Base-by-base conservation (phyloP, 2,113 vertebrate species). In the Collichthys lucidus region DNA sequence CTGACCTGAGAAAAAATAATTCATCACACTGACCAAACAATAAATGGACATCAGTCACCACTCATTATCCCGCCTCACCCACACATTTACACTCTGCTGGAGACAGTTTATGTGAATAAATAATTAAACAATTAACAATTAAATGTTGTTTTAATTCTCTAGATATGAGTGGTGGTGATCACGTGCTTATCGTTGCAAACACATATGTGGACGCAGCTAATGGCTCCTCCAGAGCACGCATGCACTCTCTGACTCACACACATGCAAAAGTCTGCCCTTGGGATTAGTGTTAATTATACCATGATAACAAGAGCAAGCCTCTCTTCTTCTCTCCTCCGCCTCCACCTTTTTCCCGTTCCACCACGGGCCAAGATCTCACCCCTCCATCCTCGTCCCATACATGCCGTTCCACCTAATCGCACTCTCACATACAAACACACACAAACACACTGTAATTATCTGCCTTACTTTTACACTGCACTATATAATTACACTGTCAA, bases 401-500 rank as follows among this genome's bases (percentile, higher is more conserved):
- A 11, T 57, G 77, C 22, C 40, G 11, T 60, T 80, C 62, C 68
- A 52, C 66, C 60, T 74, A 56, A 82, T 85, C 73, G 64, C 44
- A 20, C 35, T 65, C 35, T 62, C 11, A 0, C 84, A 20, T 6
- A 20, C 50, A 52, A 6, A 52, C 50, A 50, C 40, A 59, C 67
- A 68, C 40, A 66, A 52, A 56, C 53, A 35, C 55, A 50, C 52
- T 57, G 59, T 82, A 89, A 92, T 92, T 86, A 89, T 79, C 76
- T 61, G 78, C 75, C 77, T 68, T 76, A 82, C 62, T 84, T 84
- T 91, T 87, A 81, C 74, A 65, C 79, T 4, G 16, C 61, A 9
- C 76, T 53, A 29, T 60, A 85, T 88, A 87, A 90, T 91, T 86
- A 89, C 63, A 11, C 80, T 82, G 82, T 90, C 88, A 86, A 77